Base-by-base conservation (phyloP, 1,140 invertebrate species). In the Hestina assimilis region DNA sequence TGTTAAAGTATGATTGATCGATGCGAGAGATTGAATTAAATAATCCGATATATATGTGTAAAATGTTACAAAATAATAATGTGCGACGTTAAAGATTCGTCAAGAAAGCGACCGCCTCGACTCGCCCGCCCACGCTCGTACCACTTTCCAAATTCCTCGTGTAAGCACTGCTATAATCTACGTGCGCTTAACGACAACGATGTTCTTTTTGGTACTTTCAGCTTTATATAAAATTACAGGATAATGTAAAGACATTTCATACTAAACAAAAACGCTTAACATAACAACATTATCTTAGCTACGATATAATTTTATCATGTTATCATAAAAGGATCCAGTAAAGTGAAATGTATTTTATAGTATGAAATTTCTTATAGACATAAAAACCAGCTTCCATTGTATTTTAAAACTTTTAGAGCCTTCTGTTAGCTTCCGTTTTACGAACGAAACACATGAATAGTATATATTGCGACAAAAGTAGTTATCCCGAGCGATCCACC, bases 71-170 rank as follows among this genome's bases (percentile, higher is more conserved):
- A 80, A 78, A 77, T 76, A 79, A 66, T 77, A 78, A 79, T 78
- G 72, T 78, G 73, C 73, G 72, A 76, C 72, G 72, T 75, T 58
- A 70, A 79, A 79, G 79, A 84, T 81, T 79, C 79, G 81, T 83
- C 76, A 83, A 78, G 74, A 78, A 63, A 66, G 75, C 72, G 72
- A 66, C 59, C 73, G 70, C 60, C 58, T 50, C 68, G 64, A 78
- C 83, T 75, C 56, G 83, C 78, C 83, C 83, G 79, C 83, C 83
- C 75, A 87, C 83, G 75, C 72, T 40, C 63, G 72, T 76, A 75
- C 80, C 71, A 79, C 83, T 87, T 87, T 87, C 83, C 83, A 84
- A 87, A 87, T 87, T 84, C 83, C 76, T 77, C 66, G 61, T 72
- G 74, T 74, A 72, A 81, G 70, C 74, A 65, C 66, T 76, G 78